Conservation (phyloP, 2,113 vertebrate species). For the Cyanoramphus novaezelandiae region DNA sequence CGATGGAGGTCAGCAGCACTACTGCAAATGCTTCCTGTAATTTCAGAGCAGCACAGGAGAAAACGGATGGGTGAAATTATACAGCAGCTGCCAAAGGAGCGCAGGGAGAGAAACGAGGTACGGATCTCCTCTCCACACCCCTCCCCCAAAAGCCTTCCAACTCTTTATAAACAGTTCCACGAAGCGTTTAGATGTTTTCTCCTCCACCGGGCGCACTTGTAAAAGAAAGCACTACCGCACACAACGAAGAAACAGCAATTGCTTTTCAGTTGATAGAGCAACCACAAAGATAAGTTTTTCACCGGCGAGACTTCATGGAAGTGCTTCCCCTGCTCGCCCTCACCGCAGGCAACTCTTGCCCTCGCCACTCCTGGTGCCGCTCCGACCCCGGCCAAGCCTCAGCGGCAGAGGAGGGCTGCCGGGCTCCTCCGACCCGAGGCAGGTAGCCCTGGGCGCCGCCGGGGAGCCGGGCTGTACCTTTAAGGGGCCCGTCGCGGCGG, state of each 20-base stretch:
- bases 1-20: constrained; percentile 24
- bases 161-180: not conserved
- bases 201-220: not conserved
- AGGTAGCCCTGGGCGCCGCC: constrained; percentile 51
- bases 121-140: not conserved
- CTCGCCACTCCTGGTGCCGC: not conserved
- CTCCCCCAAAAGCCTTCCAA: constrained; percentile 4
- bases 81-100: not conserved
- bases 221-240: not conserved
- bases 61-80: constrained; percentile 53
- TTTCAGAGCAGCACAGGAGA: constrained; percentile 15
- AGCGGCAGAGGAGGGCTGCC: not conserved
- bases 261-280: not conserved
- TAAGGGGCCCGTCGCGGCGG: constrained; percentile 79
- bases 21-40: constrained; percentile 47
- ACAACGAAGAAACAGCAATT: not conserved
- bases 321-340: not conserved
- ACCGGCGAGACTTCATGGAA: not conserved
- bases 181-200: not conserved
- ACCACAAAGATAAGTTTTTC: not conserved
- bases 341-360: not conserved
- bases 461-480: constrained; percentile 75
- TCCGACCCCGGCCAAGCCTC: not conserved
- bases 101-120: not conserved
- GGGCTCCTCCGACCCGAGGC: not conserved